A percentile compares a stretch with the other conserved stretches of the same genome.
Evolutionary conservation across 2,888 invertebrate species (phyloP).

Genomic region (Athalia circularis): DNA sequence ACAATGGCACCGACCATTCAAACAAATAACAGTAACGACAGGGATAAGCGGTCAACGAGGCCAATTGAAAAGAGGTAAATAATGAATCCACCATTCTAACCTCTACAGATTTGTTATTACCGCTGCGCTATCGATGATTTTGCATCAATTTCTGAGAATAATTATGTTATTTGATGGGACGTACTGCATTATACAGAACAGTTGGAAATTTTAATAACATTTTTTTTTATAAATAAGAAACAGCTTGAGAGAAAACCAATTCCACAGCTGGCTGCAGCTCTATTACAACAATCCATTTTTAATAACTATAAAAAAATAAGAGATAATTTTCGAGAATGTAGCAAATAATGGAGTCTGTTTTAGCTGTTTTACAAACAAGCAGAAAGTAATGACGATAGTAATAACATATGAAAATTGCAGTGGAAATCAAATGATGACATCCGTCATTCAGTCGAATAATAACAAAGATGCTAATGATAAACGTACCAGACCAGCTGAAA

Average conservation of each 20-base stretch:
- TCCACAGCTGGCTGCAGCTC: too few relatives aligned
- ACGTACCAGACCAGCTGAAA: slow-evolving; percentile 54
- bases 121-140: not conserved
- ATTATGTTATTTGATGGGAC: not conserved
- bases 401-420: slow-evolving; percentile 19
- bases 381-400: too few relatives aligned
- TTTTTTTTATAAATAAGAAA: too few relatives aligned
- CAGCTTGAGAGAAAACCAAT: too few relatives aligned
- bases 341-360: too few relatives aligned
- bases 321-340: too few relatives aligned
- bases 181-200: too few relatives aligned
- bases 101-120: slow-evolving; percentile 36
- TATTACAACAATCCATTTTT: too few relatives aligned
- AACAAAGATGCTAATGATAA: slow-evolving; percentile 50
- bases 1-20: slow-evolving; percentile 86
- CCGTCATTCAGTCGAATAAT: slow-evolving; percentile 37
- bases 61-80: slow-evolving; percentile 81
- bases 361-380: too few relatives aligned
- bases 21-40: slow-evolving; percentile 78
- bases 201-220: too few relatives aligned
- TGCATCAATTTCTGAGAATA: not conserved
- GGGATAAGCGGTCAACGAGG: slow-evolving; percentile 80
- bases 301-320: too few relatives aligned
- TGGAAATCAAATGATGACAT: slow-evolving; percentile 41
- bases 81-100: slow-evolving; percentile 52